Conservation (phyloP, 2,113 vertebrate species). For the Bubo blakistoni region DNA sequence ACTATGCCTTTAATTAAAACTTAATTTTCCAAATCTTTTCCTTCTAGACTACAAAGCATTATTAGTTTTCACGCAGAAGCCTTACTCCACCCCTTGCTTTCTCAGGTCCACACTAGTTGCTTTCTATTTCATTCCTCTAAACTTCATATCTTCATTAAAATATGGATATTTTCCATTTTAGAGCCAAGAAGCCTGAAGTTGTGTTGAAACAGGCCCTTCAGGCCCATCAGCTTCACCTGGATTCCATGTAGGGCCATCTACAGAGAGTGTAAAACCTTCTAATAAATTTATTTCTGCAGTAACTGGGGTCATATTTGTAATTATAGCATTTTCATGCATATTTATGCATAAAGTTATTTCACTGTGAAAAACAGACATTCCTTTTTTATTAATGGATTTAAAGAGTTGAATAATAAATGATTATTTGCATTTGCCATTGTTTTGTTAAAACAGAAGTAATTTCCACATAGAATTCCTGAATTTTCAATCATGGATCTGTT, state of each 20-base stretch:
- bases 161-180: not conserved
- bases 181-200: not conserved
- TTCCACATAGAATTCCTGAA: not conserved
- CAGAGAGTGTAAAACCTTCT: not conserved
- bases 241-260: not conserved
- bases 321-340: fast-evolving
- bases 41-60: not conserved
- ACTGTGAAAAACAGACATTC: not conserved
- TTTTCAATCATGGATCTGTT: not conserved
- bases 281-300: not conserved
- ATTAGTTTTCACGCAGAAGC: not conserved
- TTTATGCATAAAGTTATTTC: not conserved
- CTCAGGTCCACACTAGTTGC: not conserved
- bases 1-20: not conserved
- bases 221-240: not conserved
- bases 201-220: not conserved
- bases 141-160: not conserved
- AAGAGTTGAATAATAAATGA: not conserved
- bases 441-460: not conserved
- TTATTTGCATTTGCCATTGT: not conserved
- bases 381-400: not conserved
- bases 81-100: not conserved
- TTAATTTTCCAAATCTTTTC: too few relatives aligned
- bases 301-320: not conserved
- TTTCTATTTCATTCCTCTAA: not conserved